Conservation (phyloP, 1,140 invertebrate species). For the Tachypleus tridentatus region DNA sequence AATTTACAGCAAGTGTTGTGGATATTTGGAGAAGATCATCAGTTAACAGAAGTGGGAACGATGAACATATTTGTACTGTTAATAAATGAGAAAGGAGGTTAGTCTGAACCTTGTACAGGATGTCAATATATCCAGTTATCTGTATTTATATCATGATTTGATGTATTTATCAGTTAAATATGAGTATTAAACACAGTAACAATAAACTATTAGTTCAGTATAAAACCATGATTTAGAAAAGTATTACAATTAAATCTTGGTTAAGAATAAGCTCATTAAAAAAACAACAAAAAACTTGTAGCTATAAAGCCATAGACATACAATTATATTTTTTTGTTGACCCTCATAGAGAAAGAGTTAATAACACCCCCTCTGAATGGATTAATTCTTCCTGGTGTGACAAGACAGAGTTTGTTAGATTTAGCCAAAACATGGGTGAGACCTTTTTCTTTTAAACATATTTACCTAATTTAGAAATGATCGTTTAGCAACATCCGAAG, state of each 20-base stretch:
- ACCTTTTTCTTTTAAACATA: neutral
- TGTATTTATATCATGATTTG: no score
- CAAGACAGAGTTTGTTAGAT: conserved; percentile 71
- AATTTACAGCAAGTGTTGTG: conserved; percentile 94
- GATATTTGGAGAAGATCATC: conserved; percentile 87
- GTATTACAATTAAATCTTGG: no score
- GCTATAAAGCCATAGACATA: neutral
- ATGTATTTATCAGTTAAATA: no score
- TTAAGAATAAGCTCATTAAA: no score
- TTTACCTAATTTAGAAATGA: neutral
- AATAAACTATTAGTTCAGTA: no score
- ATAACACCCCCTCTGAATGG: conserved; percentile 40
- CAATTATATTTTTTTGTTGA: conserved; percentile 8
- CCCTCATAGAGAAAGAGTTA: conserved; percentile 38
- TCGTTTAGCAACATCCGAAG: neutral
- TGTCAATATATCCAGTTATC: no score
- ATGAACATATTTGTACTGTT: conserved; percentile 96
- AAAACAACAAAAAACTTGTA: neutral
- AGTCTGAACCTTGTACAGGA: neutral
- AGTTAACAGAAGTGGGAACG: conserved; percentile 94
- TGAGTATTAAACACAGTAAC: no score
- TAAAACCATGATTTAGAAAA: no score
- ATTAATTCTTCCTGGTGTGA: conserved; percentile 84
- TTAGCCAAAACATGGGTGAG: conserved; percentile 62
- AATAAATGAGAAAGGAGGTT: conserved; percentile 75